Evolutionary conservation across 2,888 invertebrate genomes (phyloP).

Genomic region (Trichogramma dendrolimi): DNA sequence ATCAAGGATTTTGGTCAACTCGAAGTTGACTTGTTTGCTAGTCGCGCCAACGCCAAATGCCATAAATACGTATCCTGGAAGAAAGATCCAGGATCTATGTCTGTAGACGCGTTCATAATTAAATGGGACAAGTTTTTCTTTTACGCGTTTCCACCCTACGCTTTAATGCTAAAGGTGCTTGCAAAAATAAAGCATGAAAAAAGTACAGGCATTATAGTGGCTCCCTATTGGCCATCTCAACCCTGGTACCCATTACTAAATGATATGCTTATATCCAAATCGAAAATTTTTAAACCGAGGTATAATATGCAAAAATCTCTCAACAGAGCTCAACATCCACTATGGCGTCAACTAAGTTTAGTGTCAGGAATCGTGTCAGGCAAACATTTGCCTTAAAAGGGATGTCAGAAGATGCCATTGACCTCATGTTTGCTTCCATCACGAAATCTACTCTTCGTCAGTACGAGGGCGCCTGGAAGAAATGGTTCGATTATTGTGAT

Average conservation of each 20-base stretch:
- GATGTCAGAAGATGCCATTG: slow-evolving; percentile 2
- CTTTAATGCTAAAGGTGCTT: slow-evolving; percentile 5
- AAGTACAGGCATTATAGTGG: slow-evolving; percentile 17
- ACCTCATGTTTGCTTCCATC: slow-evolving; percentile 27
- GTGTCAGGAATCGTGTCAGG: slow-evolving; percentile 24
- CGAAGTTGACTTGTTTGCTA: slow-evolving; percentile 23
- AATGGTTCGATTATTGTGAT: slow-evolving; percentile 31
- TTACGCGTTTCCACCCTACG: slow-evolving; percentile 25
- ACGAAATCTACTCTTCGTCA: slow-evolving; percentile 26
- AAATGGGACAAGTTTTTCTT: slow-evolving; percentile 15
- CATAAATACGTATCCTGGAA: slow-evolving; percentile 18
- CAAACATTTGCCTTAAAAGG: slow-evolving; percentile 6
- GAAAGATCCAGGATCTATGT: slow-evolving; percentile 7
- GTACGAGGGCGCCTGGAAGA: slow-evolving; percentile 24
- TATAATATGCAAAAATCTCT: slow-evolving; percentile 19
- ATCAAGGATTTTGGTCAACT: slow-evolving; percentile 9
- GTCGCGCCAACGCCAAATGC: slow-evolving; percentile 15
- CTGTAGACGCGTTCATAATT: slow-evolving; percentile 20
- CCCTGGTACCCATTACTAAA: slow-evolving; percentile 23
- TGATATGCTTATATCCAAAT: slow-evolving; percentile 7
- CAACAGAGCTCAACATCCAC: slow-evolving; percentile 15
- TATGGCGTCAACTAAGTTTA: too few species aligned
- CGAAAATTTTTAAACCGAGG: slow-evolving; percentile 19
- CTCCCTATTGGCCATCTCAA: slow-evolving; percentile 16
- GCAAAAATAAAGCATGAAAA: slow-evolving; percentile 20